Percentiles rank a stretch among this genome's conserved stretches.
These are phyloP conservation scores for Branchinecta sandiegonensis DNA, from an alignment of 2,888 invertebrate species.

Conservation along the genomic window DNA sequence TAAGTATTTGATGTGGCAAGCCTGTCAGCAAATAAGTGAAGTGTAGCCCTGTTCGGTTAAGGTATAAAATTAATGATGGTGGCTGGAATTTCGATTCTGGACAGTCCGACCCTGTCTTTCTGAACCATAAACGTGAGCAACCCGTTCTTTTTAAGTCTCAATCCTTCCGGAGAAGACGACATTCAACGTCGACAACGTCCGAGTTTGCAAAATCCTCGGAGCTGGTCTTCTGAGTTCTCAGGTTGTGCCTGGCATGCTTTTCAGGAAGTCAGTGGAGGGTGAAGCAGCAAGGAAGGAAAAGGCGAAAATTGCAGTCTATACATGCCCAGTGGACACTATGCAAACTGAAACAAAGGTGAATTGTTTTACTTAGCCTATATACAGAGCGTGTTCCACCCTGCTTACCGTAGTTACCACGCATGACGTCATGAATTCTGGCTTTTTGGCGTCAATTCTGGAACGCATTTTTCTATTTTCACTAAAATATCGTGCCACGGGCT, in stretches of 20 bases:
- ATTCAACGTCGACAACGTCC: constrained; percentile 94
- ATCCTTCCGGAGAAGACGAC: constrained; percentile 69
- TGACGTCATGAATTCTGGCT: too few species aligned
- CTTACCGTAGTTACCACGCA: too few species aligned
- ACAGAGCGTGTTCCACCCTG: too few species aligned
- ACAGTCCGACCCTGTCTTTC: not conserved
- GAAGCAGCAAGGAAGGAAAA: constrained; percentile 58
- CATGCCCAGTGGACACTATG: constrained; percentile 86
- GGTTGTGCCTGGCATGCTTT: constrained; percentile 93
- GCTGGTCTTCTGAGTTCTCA: constrained; percentile 53
- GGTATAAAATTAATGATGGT: too few species aligned
- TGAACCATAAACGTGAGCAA: constrained; percentile 18
- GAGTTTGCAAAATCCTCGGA: constrained; percentile 78
- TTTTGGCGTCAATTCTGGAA: too few species aligned
- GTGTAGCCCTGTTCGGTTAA: too few species aligned
- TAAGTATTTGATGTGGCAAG: too few species aligned
- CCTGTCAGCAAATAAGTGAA: too few species aligned
- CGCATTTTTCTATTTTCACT: too few species aligned
- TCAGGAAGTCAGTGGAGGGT: constrained; percentile 88
- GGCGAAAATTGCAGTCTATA: constrained; percentile 82
- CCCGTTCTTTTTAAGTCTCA: constrained; percentile 42
- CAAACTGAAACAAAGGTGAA: constrained; percentile 96
- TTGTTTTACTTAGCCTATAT: too few species aligned
- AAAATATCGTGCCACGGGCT: too few species aligned
- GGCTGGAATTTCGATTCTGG: not conserved